Base-by-base conservation (phyloP, 2,888 invertebrate genomes). In the Nipponacmea schrenckii region DNA sequence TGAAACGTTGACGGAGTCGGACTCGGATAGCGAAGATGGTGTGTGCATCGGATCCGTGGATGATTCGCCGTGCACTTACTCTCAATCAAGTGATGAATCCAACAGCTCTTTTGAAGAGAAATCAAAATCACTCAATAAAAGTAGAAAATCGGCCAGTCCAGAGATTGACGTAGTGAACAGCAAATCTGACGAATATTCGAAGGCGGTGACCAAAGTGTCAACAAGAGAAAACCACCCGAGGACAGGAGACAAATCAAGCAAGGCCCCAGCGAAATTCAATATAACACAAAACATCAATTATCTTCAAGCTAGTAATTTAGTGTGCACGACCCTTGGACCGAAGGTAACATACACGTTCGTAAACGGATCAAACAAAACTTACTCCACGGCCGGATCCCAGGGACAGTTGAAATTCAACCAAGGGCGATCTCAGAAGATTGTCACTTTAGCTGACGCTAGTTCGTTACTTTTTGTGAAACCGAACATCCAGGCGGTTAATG, bases 1-100 rank as follows among this genome's bases (percentile, higher is more conserved):
- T 7, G 39, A 39, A 39, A 26, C 65, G 10, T 39, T 62, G 31
- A 69, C 66, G 50, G 70, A 70, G 17, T 56, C 62, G 8, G 39
- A 70, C 14, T 26, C 31, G 14, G 70, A 66, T 24, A 20, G 27
- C 8, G 56, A 70, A 62, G 44, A 62, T 3, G 39, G n/a, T 24
- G 26, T 5, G 8, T 56, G 56, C 24, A 24, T 24, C 2, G 56
- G 56, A 24, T 24, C 56, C 10, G 24, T 56, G 10, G 56, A 56
- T 20, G 56, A 56, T 56, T 20, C 20, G 14, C 56, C 56, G 24
- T 39, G 39, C 8, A 39, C 39, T 10, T 56, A 24, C 14, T 56
- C 56, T 24, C 56, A 56, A 24, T 20, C 20, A 15, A 56, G 56
- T 4, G 24, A 56, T 20, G 56, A 56, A 12, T 20, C 20, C 24